Base-by-base conservation (phyloP, 2,888 invertebrate genomes). In the Clanis bilineata region DNA sequence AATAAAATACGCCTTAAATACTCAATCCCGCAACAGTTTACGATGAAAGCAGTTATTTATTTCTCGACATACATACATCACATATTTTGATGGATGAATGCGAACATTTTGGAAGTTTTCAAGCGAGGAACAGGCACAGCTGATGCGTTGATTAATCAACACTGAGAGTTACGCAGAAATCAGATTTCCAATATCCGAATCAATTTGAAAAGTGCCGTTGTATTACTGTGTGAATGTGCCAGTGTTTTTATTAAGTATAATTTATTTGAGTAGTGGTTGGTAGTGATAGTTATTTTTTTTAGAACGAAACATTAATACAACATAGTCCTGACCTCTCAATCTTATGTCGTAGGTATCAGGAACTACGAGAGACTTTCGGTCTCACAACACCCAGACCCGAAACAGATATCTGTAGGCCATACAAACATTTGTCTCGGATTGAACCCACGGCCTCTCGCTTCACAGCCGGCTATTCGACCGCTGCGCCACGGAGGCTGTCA, bases 121-220 rank as follows among this genome's bases (percentile, higher is more conserved):
- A 22, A 38, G 32, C 21, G 22, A n/a, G 23, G 12, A 25, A 18
- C 51, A 51, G 23, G 12, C 41, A 18, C 51, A 51, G 47, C 47
- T 47, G 51, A 51, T 51, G 51, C 18, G 32, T 18, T 51, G 32
- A 51, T 51, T 32, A 51, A 51, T 51, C 51, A 51, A 51, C 51
- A 51, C 18, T 18, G 51, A 4, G 10, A 18, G 51, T 51, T 51
- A 51, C 51, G 32, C 32, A 51, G 51, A 51, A 51, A 51, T 51
- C 28, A 51, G 32, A 51, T 51, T 51, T 18, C 51, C 51, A 51
- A 51, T 51, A 51, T 51, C 51, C 51, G 51, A 51, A 51, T 51
- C 32, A 51, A 51, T 51, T 32, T 9, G 32, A 32, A 47, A 47
- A 51, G 32, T 18, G 32, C 32, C 9, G 47, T 28, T 7, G 28